These are phyloP conservation scores for Chelon labrosus DNA, from an alignment of 2,797 vertebrate species.

Conservation along the genomic window DNA sequence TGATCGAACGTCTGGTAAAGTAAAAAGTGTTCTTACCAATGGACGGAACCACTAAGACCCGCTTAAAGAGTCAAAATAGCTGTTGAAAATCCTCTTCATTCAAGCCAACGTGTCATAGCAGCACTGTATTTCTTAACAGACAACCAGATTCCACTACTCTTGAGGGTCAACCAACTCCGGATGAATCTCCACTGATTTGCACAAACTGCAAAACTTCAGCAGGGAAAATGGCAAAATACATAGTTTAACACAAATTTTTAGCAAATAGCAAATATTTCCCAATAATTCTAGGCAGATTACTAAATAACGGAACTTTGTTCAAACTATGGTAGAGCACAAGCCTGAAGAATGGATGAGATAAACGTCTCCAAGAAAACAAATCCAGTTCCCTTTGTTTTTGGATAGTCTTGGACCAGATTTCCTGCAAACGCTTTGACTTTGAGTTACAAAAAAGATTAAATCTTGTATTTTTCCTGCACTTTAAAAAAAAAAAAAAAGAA, in stretches of 20 bases:
- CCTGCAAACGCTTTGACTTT: not conserved
- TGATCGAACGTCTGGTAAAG: conserved; percentile 19
- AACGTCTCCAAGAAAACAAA: too few species aligned
- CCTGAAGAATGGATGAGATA: too few species aligned
- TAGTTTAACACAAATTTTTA: too few species aligned
- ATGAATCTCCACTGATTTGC: not conserved
- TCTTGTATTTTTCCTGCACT: not conserved
- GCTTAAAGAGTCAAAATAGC: not conserved
- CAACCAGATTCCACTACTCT: not conserved
- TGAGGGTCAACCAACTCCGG: not conserved
- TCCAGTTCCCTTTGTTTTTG: too few species aligned
- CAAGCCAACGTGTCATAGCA: not conserved
- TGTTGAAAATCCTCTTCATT: not conserved
- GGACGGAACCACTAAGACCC: not conserved
- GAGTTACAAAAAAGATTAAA: not conserved
- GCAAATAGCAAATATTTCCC: too few species aligned
- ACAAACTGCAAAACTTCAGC: not conserved
- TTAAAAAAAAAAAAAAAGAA: not conserved
- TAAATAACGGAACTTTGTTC: too few species aligned
- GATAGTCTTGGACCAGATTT: not conserved
- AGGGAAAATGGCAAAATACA: not conserved
- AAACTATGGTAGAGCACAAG: too few species aligned
- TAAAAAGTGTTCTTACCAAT: not conserved
- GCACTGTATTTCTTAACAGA: not conserved
- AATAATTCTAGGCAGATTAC: not conserved